Evolutionary conservation across 2,113 vertebrate genomes (phyloP).

Genomic region (Climacteris rufus): DNA sequence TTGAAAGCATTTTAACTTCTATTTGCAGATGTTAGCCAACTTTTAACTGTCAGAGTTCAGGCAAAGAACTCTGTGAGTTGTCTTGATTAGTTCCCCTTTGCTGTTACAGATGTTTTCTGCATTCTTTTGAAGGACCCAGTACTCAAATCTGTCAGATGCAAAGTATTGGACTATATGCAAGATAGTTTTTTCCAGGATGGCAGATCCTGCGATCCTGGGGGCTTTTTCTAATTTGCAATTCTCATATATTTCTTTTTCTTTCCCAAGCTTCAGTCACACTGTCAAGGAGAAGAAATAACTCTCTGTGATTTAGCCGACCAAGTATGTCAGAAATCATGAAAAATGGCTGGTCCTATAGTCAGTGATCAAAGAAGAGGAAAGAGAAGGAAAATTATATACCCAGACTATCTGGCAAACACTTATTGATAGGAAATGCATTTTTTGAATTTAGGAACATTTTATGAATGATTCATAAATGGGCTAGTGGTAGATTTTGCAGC

Average conservation of each 20-base stretch:
- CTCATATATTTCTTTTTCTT: neutral
- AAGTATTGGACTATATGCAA: neutral
- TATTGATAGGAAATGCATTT: slow-evolving; percentile 20
- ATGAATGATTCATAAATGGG: slow-evolving; percentile 30
- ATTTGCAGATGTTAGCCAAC: neutral
- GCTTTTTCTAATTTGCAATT: slow-evolving; percentile 26
- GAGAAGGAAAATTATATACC: neutral
- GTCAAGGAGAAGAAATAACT: slow-evolving; percentile 24
- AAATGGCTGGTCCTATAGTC: neutral
- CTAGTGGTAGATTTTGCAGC: neutral
- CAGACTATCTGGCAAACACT: neutral
- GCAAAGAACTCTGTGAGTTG: neutral
- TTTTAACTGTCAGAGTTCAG: neutral
- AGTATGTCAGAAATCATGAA: slow-evolving; percentile 8
- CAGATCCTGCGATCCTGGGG: neutral
- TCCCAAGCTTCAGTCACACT: neutral
- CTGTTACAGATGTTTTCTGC: neutral
- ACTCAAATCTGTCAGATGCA: neutral
- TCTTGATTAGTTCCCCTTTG: neutral
- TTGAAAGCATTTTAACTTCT: neutral
- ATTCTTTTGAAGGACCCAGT: neutral
- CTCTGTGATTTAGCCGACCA: neutral
- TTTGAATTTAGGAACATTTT: neutral
- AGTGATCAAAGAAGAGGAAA: neutral
- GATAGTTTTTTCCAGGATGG: neutral